These are phyloP conservation scores for Gisinianus flammeolus DNA, from an alignment of 2,888 invertebrate species.

Conservation along the genomic window DNA sequence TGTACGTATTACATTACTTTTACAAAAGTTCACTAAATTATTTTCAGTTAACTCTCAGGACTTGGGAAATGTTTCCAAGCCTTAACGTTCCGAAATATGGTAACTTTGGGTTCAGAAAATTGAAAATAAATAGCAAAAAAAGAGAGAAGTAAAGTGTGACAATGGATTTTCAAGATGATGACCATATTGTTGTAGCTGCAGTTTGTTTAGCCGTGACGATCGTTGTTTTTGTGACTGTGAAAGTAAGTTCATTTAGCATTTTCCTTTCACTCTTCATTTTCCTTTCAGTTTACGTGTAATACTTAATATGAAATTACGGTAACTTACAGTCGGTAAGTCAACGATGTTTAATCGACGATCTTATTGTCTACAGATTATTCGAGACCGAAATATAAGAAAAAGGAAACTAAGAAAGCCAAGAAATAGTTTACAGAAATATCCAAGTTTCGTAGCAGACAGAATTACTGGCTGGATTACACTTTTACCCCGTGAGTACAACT, in stretches of 20 bases:
- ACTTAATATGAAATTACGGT: too few relatives aligned
- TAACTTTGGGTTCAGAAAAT: too few relatives aligned
- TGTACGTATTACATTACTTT: neutral
- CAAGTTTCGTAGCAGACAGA: slow-evolving; percentile 20
- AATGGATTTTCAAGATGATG: too few relatives aligned
- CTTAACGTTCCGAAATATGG: too few relatives aligned
- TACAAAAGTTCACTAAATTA: neutral
- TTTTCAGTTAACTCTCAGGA: neutral
- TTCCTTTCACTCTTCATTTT: too few relatives aligned
- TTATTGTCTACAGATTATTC: slow-evolving; percentile 18
- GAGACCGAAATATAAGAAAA: neutral
- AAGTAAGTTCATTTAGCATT: too few relatives aligned
- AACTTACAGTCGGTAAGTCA: too few relatives aligned
- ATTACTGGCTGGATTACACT: slow-evolving; percentile 23
- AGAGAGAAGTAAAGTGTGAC: too few relatives aligned
- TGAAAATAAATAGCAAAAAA: too few relatives aligned
- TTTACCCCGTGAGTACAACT: slow-evolving; percentile 12
- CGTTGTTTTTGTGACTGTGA: neutral
- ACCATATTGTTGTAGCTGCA: neutral
- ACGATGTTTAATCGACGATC: too few relatives aligned
- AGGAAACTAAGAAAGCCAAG: slow-evolving; percentile 10
- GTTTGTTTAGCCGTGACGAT: neutral
- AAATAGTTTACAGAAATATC: slow-evolving; percentile 31
- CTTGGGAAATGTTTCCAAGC: too few relatives aligned
- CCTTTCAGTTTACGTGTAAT: too few relatives aligned